Evolutionary conservation across 2,888 invertebrate species (phyloP).

Genomic region (Hydrotaea diabolus): DNA sequence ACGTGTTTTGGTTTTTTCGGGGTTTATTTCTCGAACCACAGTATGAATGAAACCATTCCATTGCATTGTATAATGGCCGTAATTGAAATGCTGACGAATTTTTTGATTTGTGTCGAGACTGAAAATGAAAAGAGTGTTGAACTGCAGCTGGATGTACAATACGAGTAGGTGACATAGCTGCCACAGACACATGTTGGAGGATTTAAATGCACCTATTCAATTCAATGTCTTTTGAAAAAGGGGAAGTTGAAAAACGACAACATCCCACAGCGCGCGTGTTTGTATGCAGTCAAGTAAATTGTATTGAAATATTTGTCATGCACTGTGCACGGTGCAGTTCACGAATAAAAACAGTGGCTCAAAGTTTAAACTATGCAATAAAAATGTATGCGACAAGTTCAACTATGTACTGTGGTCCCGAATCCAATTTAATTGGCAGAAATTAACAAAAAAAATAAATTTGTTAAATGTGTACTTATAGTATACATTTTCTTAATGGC

Average conservation of each 20-base stretch:
- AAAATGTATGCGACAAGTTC: too few species aligned
- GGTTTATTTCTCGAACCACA: too few species aligned
- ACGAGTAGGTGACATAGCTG: too few species aligned
- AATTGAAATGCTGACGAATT: slow-evolving; percentile 28
- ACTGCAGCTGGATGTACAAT: background rate
- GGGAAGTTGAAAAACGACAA: background rate
- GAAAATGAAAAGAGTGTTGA: background rate
- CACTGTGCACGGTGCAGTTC: background rate
- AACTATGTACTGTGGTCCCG: too few species aligned
- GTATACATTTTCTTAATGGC: too few species aligned
- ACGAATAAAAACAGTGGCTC: too few species aligned
- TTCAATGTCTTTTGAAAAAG: background rate
- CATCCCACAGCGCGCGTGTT: background rate
- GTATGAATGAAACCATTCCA: background rate
- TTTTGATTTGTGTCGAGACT: slow-evolving; percentile 10
- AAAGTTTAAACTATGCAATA: too few species aligned
- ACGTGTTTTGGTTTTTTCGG: background rate
- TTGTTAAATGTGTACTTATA: too few species aligned
- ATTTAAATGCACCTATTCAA: background rate
- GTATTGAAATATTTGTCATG: slow-evolving; percentile 18
- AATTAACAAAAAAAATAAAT: too few species aligned
- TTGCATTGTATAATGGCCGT: slow-evolving; percentile 24
- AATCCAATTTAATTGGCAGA: too few species aligned
- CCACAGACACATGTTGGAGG: too few species aligned
- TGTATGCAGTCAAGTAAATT: background rate